A percentile compares a stretch with the other conserved stretches of the same genome.
These are phyloP conservation scores for Todiramphus chloris DNA, from an alignment of 2,113 vertebrate species.

Conservation along the genomic window DNA sequence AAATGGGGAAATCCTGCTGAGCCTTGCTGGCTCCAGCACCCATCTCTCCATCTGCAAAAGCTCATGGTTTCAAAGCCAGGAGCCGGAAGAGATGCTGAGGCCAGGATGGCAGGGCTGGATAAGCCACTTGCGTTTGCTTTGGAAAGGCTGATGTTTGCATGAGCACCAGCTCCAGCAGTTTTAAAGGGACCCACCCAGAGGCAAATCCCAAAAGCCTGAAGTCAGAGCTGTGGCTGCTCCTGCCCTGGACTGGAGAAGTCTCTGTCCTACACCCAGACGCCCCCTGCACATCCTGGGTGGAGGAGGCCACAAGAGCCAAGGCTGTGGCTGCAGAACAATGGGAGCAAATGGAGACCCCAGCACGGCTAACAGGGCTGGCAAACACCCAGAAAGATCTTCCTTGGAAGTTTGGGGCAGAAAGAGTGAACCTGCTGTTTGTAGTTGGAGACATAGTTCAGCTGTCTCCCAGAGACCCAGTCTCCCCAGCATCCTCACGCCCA, in stretches of 20 bases:
- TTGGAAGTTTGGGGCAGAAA: background rate
- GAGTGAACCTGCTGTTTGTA: background rate
- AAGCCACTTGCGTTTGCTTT: background rate
- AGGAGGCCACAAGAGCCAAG: background rate
- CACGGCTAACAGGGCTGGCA: background rate
- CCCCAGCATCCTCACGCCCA: background rate
- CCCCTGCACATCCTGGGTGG: background rate
- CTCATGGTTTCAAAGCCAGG: background rate
- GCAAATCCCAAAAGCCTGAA: conserved; percentile 18
- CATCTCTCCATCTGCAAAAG: background rate
- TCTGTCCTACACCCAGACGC: background rate
- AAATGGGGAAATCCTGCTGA: background rate
- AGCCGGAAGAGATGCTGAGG: background rate
- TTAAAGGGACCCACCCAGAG: conserved; percentile 22
- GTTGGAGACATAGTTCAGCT: background rate
- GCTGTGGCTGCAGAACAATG: background rate
- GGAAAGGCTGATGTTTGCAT: conserved; percentile 39
- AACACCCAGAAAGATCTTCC: background rate
- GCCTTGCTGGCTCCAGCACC: background rate
- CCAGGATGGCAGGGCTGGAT: background rate
- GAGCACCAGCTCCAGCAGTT: background rate
- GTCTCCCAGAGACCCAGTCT: background rate
- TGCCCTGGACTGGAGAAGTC: background rate
- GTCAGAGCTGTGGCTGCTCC: background rate
- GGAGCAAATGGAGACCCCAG: background rate